A percentile compares a stretch with the other conserved stretches of the same genome.
Conservation (phyloP, 2,888 invertebrate species). For the Myopa tessellatipennis region DNA sequence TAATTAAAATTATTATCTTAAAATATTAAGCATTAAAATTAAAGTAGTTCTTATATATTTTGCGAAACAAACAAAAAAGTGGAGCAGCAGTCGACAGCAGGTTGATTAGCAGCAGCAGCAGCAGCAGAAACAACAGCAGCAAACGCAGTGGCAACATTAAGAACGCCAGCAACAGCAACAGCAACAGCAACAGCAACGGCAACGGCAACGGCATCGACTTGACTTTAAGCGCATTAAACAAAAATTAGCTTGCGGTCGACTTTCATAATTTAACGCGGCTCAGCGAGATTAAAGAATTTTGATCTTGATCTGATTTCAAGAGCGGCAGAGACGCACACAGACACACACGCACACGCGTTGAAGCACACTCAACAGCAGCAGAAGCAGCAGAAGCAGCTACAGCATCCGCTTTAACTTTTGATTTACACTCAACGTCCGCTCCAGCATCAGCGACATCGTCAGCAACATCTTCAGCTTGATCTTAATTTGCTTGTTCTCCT, state of each 20-base stretch:
- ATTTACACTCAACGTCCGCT: too few species aligned
- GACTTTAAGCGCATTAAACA: conserved; percentile 14
- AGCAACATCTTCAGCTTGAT: background rate
- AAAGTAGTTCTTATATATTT: background rate
- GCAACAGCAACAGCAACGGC: too few species aligned
- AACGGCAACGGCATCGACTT: background rate
- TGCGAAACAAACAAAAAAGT: background rate
- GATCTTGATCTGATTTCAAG: conserved; percentile 1
- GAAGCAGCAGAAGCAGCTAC: background rate
- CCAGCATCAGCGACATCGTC: too few species aligned
- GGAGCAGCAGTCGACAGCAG: background rate
- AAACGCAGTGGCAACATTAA: too few species aligned
- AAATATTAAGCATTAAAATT: conserved; percentile 21
- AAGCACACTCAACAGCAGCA: background rate
- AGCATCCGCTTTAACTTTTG: too few species aligned
- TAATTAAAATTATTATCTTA: conserved; percentile 22
- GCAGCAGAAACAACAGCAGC: too few species aligned
- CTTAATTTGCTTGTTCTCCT: background rate
- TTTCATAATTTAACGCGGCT: conserved; percentile 12
- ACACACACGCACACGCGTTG: background rate
- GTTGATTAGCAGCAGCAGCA: too few species aligned
- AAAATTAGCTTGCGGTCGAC: conserved; percentile 4
- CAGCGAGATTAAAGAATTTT: conserved; percentile 5
- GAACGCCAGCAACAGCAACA: background rate
- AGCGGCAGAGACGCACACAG: background rate